A percentile compares a stretch with the other conserved stretches of the same genome.
These are phyloP conservation scores for Dendroctonus ponderosae DNA, from an alignment of 1,140 invertebrate species.

Conservation along the genomic window DNA sequence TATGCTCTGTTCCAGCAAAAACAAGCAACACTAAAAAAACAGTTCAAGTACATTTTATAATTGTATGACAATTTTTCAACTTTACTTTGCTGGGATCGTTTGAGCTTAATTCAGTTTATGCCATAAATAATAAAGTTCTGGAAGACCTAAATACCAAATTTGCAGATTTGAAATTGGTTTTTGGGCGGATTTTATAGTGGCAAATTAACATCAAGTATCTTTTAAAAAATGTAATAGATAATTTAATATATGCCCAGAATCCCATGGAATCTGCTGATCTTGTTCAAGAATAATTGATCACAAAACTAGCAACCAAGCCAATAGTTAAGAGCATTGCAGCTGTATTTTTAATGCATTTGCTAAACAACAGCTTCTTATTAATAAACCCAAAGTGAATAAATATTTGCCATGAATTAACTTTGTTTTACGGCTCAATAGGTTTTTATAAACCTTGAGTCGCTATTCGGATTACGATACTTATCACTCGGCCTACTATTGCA, in stretches of 20 bases:
- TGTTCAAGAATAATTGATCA: background rate
- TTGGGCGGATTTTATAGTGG: too few relatives aligned
- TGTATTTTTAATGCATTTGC: background rate
- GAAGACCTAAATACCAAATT: too few relatives aligned
- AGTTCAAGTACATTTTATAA: too few relatives aligned
- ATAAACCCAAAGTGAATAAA: constrained; percentile 2
- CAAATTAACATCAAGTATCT: background rate
- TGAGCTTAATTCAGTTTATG: too few relatives aligned
- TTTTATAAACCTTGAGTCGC: constrained; percentile 1
- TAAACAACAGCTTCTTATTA: background rate
- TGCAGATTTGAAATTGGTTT: too few relatives aligned
- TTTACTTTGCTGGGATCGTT: too few relatives aligned
- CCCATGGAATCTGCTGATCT: background rate
- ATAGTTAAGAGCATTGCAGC: background rate
- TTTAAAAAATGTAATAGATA: background rate
- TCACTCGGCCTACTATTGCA: constrained; percentile 4
- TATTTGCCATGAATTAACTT: constrained; percentile 14
- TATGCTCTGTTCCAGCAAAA: too few relatives aligned
- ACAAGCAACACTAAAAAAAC: too few relatives aligned
- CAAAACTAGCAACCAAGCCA: background rate
- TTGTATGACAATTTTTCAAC: too few relatives aligned
- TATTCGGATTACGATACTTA: constrained; percentile 13
- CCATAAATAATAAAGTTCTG: too few relatives aligned
- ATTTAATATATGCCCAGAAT: background rate
- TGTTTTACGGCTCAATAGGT: constrained; percentile 7